Evolutionary conservation across 2,888 invertebrate species (phyloP), one percentile per base, ranked within the genome.

Genomic region (Pycnomerus fuliginosus): DNA sequence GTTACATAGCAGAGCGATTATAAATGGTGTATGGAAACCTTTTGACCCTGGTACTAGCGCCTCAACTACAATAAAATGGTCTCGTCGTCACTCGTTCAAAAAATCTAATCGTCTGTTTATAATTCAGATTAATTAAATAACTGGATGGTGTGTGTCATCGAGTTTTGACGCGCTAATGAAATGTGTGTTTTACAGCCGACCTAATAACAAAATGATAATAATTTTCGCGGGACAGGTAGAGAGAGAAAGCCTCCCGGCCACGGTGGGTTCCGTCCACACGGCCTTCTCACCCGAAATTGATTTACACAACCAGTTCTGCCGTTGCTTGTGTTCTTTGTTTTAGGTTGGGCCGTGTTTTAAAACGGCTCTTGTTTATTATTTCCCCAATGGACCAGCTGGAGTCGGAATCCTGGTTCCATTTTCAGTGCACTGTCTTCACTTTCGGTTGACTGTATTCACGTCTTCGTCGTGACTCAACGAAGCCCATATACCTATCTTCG

Each of bases 331-430:
- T 60, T 67, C 66, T 68, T 68, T 67, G 67, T 68, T 68, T 67
- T 66, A 66, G 65, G 61, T 67, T 64, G 65, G 66, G 62, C 62
- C 63, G 63, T 63, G 65, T 66, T 65, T 64, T 67, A 67, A 68
- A 69, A 67, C 65, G 61, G 64, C 67, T 65, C 67, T 69, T 69
- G 69, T 69, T 69, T 68, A 70, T 69, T 68, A 68, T 67, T 66
- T 65, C 65, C 62, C 55, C 52, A 51, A 53, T 53, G 58, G 63
- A 60, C 62, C 67, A 61, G 50, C 28, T 42, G 36, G 31, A 15
- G 53, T 48, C 49, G 51, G 42, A 41, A 5, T 4, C 20, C 20
- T 20, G 38, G 37, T n/a, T 42, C 46, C 39, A 37, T 48, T 48
- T 44, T 32, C 41, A 28, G 32, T 28, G 32, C 30, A 25, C 41